phyloP scores from a whole-genome alignment of 2,113 vertebrate species.

The Indicator maculatus region DNA sequence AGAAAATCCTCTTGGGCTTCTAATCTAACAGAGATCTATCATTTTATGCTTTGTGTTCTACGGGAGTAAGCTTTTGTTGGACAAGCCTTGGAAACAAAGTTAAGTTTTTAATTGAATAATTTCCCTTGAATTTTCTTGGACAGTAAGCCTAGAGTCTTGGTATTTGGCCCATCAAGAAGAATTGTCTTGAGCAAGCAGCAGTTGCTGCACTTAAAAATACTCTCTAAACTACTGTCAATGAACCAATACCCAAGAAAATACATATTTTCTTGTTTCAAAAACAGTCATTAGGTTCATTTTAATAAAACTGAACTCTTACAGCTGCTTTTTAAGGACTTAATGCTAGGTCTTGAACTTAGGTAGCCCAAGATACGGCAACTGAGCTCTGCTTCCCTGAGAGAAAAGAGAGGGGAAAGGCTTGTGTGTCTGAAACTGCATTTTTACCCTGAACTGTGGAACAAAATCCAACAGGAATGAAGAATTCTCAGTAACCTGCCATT shows the following conservation, averaged over 20 bases:
- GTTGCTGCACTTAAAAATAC: neutral
- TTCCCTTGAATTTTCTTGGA: neutral
- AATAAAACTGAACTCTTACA: neutral
- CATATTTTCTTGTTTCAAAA: neutral
- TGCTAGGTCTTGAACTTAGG: neutral
- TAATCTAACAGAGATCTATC: neutral
- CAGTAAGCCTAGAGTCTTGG: neutral
- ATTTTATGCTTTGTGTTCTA: neutral
- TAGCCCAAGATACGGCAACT: neutral
- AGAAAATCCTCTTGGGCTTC: neutral
- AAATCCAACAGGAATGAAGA: neutral
- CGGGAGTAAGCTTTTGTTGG: neutral
- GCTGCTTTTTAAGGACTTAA: neutral
- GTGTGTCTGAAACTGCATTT: neutral
- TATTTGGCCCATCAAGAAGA: neutral
- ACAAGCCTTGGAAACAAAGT: neutral
- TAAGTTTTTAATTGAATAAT: neutral
- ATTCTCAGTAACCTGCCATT: neutral
- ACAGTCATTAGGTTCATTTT: neutral
- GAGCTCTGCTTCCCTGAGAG: fast-evolving
- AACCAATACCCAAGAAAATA: neutral
- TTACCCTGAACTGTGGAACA: neutral
- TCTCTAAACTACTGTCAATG: neutral
- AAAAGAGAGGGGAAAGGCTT: neutral
- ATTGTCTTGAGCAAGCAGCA: neutral